These are phyloP conservation scores for Scaptomyza parva DNA, from an alignment of 2,888 invertebrate species.

Conservation along the genomic window DNA sequence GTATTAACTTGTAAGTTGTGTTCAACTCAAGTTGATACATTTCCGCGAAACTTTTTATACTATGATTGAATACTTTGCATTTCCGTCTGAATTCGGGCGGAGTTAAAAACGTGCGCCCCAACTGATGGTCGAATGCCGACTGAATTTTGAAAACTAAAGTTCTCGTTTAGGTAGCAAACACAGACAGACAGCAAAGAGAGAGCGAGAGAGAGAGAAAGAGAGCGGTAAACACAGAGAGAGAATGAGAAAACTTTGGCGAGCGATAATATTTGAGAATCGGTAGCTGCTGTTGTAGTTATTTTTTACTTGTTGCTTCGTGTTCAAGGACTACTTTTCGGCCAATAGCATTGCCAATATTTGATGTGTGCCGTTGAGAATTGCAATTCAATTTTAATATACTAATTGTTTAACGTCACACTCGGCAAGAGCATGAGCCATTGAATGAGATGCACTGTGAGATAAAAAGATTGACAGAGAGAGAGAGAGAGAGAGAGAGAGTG, in stretches of 20 bases:
- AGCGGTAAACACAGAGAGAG: neutral
- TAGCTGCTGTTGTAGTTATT: neutral
- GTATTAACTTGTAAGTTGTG: neutral
- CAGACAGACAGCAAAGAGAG: constrained; percentile 17
- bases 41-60: constrained; percentile 21
- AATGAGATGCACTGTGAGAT: constrained; percentile 14
- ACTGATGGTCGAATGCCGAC: constrained; percentile 77
- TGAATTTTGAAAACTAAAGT: constrained; percentile 78
- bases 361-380: constrained; percentile 41
- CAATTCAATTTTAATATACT: constrained; percentile 31
- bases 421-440: constrained; percentile 6
- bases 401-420: constrained; percentile 13
- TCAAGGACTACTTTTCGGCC: constrained; percentile 35
- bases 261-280: constrained; percentile 11
- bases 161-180: constrained; percentile 69
- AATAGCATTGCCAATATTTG: constrained; percentile 22
- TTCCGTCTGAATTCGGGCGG: constrained; percentile 27
- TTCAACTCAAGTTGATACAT: constrained; percentile 5
- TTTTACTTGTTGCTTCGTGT: constrained; percentile 40
- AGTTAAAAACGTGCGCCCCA: constrained; percentile 63
- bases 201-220: constrained; percentile 3
- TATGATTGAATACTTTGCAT: constrained; percentile 10
- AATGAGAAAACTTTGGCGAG: constrained; percentile 7
- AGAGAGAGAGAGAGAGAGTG: constrained; percentile 3
- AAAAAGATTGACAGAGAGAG: constrained; percentile 5